Evolutionary conservation across 2,888 invertebrate species (phyloP), one percentile per base, ranked within the genome.

Genomic region (Romanomermis culicivorax): DNA sequence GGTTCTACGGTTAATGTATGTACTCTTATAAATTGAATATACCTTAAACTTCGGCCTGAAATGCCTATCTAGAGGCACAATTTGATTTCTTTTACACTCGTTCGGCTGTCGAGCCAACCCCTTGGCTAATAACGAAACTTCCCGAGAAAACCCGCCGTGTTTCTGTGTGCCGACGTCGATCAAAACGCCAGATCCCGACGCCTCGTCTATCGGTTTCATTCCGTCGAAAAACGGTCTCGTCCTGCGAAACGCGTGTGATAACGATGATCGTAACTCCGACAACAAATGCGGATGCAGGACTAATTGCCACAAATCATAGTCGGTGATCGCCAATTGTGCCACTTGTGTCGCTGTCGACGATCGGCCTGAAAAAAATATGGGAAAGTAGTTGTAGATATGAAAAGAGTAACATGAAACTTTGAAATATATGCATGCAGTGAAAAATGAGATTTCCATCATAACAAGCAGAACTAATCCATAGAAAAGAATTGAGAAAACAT

Each of bases 1-100:
- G n/a, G n/a, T n/a, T n/a, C n/a, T n/a, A n/a, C n/a, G n/a, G n/a
- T n/a, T n/a, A n/a, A n/a, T n/a, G n/a, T n/a, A n/a, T n/a, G n/a
- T n/a, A n/a, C n/a, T n/a, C n/a, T n/a, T n/a, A n/a, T n/a, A 36
- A 36, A 36, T 11, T 11, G 17, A 36, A 36, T 17, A 11, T 45
- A 23, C 45, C 23, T 45, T 3, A 27, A 54, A 54, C 11, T 20
- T 26, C 4, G 55, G 55, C 42, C 7, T 2, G 29, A 55, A 55
- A n/a, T n/a, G 17, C n/a, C 23, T 27, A 25, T 52, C 51, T n/a
- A 53, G 29, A 17, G 55, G 51, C 2, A 55, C 42, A 26, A 55
- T 50, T 17, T 55, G 51, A 36, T 25, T 50, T 2, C 55, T 51
- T 20, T 30, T 36, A 51, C 55, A 55, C 24, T 51, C 25, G 20